Evolutionary conservation across 2,113 vertebrate genomes (phyloP).

Genomic region (Serinus canaria): DNA sequence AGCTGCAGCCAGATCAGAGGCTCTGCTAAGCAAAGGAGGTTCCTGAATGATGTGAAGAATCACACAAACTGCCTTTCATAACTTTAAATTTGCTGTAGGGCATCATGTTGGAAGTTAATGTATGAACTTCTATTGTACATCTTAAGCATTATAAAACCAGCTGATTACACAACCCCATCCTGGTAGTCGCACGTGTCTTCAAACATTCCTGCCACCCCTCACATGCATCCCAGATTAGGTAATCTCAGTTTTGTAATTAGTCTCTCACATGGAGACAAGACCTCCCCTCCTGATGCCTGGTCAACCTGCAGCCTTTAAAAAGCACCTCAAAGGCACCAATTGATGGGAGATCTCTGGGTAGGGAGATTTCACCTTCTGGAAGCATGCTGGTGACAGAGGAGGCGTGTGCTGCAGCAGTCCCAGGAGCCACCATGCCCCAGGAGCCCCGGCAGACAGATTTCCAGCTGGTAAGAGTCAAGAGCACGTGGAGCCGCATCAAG

Average conservation of each 20-base stretch:
- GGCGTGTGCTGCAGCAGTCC: background rate
- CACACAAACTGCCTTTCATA: conserved; percentile 37
- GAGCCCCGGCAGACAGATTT: conserved; percentile 68
- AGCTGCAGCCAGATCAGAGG: background rate
- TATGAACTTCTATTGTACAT: background rate
- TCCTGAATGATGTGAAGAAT: background rate
- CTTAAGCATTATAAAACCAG: conserved; percentile 50
- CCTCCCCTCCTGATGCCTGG: conserved; percentile 3
- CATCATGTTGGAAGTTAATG: background rate
- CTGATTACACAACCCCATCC: conserved; percentile 45
- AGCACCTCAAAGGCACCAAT: background rate
- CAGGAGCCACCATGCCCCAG: background rate
- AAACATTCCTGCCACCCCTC: background rate
- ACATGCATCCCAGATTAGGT: conserved; percentile 8
- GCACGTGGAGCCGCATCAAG: conserved; percentile 73
- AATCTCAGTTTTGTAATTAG: conserved; percentile 58
- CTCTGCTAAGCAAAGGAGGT: background rate
- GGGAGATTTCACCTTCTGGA: background rate
- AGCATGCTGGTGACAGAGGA: conserved; percentile 30
- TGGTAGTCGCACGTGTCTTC: conserved; percentile 2
- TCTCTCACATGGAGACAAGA: background rate
- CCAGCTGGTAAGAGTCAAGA: conserved; percentile 74
- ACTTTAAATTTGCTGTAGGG: conserved; percentile 38
- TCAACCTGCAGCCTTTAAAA: conserved; percentile 54
- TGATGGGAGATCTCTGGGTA: background rate